Percentiles rank a stretch among this genome's conserved stretches.
These are phyloP conservation scores for Zaprionus inermis DNA, from an alignment of 1,140 invertebrate genomes.

Conservation along the genomic window DNA sequence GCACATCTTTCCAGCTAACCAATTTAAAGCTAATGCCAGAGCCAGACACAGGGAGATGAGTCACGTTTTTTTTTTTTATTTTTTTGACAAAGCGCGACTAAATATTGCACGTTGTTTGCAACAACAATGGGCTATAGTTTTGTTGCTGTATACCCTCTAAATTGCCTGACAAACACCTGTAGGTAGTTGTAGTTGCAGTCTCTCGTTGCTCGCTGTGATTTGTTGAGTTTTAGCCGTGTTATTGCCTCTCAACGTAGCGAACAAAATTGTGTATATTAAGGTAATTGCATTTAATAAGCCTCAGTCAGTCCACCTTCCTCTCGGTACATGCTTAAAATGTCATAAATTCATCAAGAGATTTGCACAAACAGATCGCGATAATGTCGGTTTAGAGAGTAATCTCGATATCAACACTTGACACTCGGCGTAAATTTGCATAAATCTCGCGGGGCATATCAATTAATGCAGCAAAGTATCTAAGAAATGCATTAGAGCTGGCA, in stretches of 20 bases:
- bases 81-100: conserved; percentile 1
- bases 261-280: conserved; percentile 73
- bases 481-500: conserved; percentile 70
- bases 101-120: neutral
- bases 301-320: neutral
- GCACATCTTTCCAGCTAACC: conserved; percentile 50
- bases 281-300: conserved; percentile 76
- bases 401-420: conserved; percentile 25
- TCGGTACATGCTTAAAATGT: conserved; percentile 40
- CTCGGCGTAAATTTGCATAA: conserved; percentile 63
- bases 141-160: neutral
- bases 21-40: conserved; percentile 28
- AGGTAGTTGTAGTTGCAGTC: conserved; percentile 6
- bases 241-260: conserved; percentile 64
- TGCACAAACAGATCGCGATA: conserved; percentile 11
- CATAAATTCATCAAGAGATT: conserved; percentile 44
- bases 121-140: conserved; percentile 5
- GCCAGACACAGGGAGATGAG: neutral
- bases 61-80: conserved; percentile 16
- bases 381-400: conserved; percentile 7
- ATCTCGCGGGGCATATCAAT: conserved; percentile 73
- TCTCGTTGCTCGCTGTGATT: conserved; percentile 38
- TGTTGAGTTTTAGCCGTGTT: conserved; percentile 36
- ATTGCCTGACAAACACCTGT: conserved; percentile 44
- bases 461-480: conserved; percentile 75